These are phyloP conservation scores for Limnothrissa miodon DNA, from an alignment of 2,113 vertebrate genomes.

Conservation along the genomic window DNA sequence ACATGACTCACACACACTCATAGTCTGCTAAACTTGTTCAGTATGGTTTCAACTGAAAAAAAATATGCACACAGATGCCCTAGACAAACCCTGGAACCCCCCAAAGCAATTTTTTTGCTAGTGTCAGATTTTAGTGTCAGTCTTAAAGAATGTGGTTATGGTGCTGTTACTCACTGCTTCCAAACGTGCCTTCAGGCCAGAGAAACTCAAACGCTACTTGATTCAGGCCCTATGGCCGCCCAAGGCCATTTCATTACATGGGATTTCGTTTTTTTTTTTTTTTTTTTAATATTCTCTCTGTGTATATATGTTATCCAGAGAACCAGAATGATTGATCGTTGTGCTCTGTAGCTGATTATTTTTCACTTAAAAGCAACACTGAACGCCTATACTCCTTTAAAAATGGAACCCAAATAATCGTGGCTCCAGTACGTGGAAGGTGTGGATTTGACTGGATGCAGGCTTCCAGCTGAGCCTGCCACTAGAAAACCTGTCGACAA, in stretches of 20 bases:
- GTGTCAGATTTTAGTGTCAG: not conserved
- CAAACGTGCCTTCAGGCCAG: not conserved
- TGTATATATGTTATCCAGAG: too few species aligned
- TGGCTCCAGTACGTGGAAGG: too few species aligned
- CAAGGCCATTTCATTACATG: not conserved
- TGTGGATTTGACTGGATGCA: not conserved
- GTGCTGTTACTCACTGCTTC: not conserved
- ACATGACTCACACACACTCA: not conserved
- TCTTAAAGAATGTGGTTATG: not conserved
- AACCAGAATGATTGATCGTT: too few species aligned
- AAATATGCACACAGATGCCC: not conserved
- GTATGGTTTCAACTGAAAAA: conserved; percentile 8
- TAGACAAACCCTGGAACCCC: not conserved
- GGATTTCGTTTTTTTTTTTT: not conserved
- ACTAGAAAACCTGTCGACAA: not conserved
- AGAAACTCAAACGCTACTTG: not conserved
- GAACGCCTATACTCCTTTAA: too few species aligned
- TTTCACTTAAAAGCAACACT: too few species aligned
- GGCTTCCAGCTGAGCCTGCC: not conserved
- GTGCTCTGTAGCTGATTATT: too few species aligned
- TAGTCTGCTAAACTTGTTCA: conserved; percentile 14
- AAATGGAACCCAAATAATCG: too few species aligned
- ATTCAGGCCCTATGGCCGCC: not conserved
- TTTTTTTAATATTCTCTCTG: not conserved
- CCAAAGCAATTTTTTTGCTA: not conserved